Evolutionary conservation across 2,797 vertebrate species (phyloP).

Genomic region (Catamblyrhynchus diadema): DNA sequence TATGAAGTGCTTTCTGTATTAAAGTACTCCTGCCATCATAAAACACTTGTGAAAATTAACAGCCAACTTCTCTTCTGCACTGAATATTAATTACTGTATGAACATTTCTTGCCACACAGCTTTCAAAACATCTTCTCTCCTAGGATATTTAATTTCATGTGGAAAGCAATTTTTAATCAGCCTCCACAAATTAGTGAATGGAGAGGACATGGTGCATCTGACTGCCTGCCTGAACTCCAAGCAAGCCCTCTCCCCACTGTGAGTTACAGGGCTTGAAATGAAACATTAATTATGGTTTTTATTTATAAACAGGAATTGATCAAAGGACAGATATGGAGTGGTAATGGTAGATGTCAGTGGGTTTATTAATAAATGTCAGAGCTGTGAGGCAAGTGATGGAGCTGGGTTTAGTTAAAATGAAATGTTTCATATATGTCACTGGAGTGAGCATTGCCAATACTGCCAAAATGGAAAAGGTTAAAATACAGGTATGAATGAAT

Average conservation of each 20-base stretch:
- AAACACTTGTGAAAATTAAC: constrained; percentile 58
- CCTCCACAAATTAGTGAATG: constrained; percentile 7
- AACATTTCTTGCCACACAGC: constrained; percentile 4
- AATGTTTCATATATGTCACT: neutral
- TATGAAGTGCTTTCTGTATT: constrained; percentile 33
- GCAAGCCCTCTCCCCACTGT: neutral
- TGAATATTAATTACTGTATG: constrained; percentile 52
- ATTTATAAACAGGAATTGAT: neutral
- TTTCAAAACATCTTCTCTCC: constrained; percentile 36
- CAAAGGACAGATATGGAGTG: neutral
- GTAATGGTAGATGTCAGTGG: neutral
- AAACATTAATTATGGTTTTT: constrained; percentile 1
- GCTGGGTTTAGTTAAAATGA: neutral
- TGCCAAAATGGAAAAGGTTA: neutral
- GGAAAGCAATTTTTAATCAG: constrained; percentile 47
- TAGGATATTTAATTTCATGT: constrained; percentile 32
- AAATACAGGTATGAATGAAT: neutral
- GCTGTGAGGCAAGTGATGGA: neutral
- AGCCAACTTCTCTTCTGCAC: neutral
- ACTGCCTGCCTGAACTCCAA: neutral
- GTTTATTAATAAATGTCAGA: neutral
- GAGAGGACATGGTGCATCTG: neutral
- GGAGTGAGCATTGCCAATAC: neutral
- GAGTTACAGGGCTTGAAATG: neutral
- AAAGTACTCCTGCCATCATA: constrained; percentile 20